These are phyloP conservation scores for Drosophila equinoxialis DNA, from an alignment of 1,140 invertebrate genomes.

Conservation along the genomic window DNA sequence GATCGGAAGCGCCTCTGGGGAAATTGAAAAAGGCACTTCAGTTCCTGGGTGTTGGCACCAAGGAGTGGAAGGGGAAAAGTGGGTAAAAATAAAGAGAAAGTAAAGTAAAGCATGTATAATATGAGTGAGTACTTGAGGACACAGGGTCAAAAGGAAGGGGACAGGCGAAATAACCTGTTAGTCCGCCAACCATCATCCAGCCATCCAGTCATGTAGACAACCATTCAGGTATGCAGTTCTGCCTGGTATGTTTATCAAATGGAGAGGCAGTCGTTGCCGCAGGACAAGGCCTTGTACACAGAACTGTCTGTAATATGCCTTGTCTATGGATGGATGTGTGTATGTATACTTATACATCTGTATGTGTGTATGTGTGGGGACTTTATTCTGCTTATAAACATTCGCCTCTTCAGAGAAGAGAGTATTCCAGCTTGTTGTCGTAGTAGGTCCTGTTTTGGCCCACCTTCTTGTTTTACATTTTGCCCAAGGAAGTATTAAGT, in stretches of 20 bases:
- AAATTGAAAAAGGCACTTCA: constrained; percentile 81
- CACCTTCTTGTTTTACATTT: constrained; percentile 61
- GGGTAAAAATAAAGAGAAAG: constrained; percentile 18
- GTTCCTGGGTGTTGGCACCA: constrained; percentile 55
- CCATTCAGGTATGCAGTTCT: constrained; percentile 53
- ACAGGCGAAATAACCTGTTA: constrained; percentile 44
- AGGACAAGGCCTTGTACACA: constrained; percentile 49
- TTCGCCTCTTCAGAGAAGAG: constrained; percentile 29
- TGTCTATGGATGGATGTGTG: not conserved
- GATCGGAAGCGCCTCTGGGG: constrained; percentile 79
- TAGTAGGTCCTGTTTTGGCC: constrained; percentile 28
- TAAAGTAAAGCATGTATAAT: constrained; percentile 67
- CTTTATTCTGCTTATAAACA: constrained; percentile 47
- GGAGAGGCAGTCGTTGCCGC: constrained; percentile 34
- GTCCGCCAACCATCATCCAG: constrained; percentile 19
- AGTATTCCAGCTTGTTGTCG: constrained; percentile 39
- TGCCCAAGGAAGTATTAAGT: constrained; percentile 73
- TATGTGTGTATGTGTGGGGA: constrained; percentile 45
- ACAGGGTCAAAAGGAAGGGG: constrained; percentile 6
- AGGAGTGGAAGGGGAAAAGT: not conserved
- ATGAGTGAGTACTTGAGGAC: constrained; percentile 44
- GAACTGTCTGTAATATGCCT: constrained; percentile 67
- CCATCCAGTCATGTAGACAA: constrained; percentile 36
- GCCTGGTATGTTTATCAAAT: constrained; percentile 51
- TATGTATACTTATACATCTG: constrained; percentile 2